Percentiles rank a stretch among this genome's conserved stretches.
phyloP scores from a whole-genome alignment of 2,797 vertebrate genomes.

The Kryptopterus vitreolus region DNA sequence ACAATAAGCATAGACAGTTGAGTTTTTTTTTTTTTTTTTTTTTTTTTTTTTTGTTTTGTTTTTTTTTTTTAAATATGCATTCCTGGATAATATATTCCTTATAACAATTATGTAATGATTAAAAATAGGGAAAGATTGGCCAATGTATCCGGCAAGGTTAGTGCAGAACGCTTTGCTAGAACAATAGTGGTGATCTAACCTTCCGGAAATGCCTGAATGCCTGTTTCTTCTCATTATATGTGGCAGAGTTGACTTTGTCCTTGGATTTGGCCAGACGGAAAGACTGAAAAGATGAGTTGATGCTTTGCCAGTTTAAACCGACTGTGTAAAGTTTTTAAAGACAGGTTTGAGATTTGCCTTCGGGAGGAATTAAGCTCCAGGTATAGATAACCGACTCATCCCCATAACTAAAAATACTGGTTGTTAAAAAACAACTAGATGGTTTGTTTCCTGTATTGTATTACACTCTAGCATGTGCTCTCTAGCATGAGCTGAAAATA shows the following conservation, averaged over 20 bases:
- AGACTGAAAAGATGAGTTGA: background rate
- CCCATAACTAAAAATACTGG: background rate
- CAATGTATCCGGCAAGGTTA: background rate
- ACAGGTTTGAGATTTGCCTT: background rate
- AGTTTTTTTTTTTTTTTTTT: no score
- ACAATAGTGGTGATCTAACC: background rate
- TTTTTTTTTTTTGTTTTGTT: no score
- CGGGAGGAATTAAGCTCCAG: background rate
- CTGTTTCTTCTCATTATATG: conserved; percentile 3
- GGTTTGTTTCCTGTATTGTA: background rate
- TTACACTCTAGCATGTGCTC: background rate
- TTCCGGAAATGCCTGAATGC: background rate
- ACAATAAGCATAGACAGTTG: no score
- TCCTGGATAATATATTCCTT: no score
- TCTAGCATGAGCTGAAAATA: background rate
- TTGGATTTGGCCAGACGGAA: background rate
- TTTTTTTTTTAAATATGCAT: no score
- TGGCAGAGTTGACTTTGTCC: conserved; percentile 16
- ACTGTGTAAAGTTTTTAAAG: background rate
- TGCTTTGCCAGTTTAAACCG: background rate
- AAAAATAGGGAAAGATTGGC: background rate
- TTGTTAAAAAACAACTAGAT: background rate
- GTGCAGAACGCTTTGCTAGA: background rate
- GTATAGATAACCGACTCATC: background rate
- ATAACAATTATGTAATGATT: no score